phyloP scores from a whole-genome alignment of 2,113 vertebrate species.

The Mirza zaza region DNA sequence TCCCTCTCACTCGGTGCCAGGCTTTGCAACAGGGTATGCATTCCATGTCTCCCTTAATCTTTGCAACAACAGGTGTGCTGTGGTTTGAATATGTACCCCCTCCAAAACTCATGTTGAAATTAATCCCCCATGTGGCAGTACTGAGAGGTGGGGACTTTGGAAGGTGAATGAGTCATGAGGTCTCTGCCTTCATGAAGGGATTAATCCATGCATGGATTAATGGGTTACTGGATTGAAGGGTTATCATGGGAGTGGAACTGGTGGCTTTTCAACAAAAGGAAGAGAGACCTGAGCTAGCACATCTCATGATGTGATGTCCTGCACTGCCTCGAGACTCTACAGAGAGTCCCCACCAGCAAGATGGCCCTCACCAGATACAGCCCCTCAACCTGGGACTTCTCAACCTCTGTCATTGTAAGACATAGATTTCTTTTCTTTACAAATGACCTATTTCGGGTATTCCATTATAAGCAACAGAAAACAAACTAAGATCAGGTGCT shows the following conservation, averaged over 20 bases:
- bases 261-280: background rate
- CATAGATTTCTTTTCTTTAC: background rate
- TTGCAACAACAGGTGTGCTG: background rate
- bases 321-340: background rate
- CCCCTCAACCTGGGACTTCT: background rate
- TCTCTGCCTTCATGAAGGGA: background rate
- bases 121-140: background rate
- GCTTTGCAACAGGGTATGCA: background rate
- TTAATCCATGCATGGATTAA: background rate
- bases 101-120: background rate
- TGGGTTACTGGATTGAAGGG: background rate
- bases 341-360: background rate
- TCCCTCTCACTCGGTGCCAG: background rate
- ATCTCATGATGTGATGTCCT: background rate
- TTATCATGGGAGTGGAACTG: background rate
- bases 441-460: background rate
- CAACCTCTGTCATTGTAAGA: background rate
- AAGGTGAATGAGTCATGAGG: background rate
- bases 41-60: background rate
- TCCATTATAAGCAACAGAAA: background rate
- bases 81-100: background rate
- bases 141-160: background rate
- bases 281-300: background rate
- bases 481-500: background rate
- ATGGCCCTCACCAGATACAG: background rate